Evolutionary conservation across 1,140 invertebrate genomes (phyloP), one percentile per base, ranked within the genome.

Genomic region (Drosophila busckii): DNA sequence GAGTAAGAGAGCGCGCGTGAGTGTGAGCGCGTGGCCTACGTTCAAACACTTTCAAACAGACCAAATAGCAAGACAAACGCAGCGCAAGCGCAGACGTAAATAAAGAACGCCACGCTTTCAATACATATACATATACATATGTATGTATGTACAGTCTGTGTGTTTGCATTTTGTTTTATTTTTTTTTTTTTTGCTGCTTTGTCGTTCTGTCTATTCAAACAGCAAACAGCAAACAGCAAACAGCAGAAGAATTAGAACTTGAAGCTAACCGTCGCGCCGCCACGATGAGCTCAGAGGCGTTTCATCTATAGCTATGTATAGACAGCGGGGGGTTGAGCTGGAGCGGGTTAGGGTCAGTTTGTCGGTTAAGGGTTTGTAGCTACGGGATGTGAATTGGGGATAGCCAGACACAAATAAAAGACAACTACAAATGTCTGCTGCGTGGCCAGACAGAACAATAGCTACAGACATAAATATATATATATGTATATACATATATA

Each of bases 31-130:
- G 65, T 54, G 48, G 66, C 56, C 32, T 48, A 32, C 29, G 48
- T 31, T n/a, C 63, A 67, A 61, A 75, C 60, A 66, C 55, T 66
- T 54, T 55, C 48, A 54, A 56, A 65, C 54, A 60, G 42, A 8
- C 8, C 12, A 54, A 49, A 41, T 40, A 56, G 50, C 58, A 29
- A 46, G 41, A 41, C 52, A 55, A 17, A 25, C 58, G 53, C 53
- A 29, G 34, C 19, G 17, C 19, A 2, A 19, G 31, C 37, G 19
- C 26, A 16, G 13, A 19, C 32, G 19, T 9, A 48, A 28, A 26
- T 17, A n/a, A 5, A 49, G 10, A 31, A n/a, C 15, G 19, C 2
- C 48, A 42, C 22, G 38, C 35, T 59, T 48, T 32, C 9, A 15
- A 37, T 5, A 10, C 4, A 23, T n/a, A 16, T n/a, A 10, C 7